phyloP scores from a whole-genome alignment of 2,888 invertebrate species.

The Melieria picta region DNA sequence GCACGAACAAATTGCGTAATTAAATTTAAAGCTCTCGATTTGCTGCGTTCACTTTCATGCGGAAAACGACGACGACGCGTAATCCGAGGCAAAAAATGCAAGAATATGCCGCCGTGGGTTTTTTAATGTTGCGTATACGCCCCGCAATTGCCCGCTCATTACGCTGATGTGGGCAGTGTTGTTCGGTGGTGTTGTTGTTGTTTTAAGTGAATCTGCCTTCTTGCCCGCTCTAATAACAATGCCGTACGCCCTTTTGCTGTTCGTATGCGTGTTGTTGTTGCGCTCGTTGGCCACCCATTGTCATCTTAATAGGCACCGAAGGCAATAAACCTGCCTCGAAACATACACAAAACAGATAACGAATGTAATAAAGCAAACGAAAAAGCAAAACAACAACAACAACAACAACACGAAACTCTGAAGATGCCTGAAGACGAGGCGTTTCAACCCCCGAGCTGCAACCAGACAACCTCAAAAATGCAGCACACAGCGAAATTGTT shows the following conservation, averaged over 20 bases:
- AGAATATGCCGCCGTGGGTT: no score
- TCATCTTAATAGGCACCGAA: constrained; percentile 27
- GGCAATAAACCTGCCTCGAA: constrained; percentile 25
- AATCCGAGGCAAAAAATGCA: no score
- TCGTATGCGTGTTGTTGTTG: no score
- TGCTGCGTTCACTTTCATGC: no score
- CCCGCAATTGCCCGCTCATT: no score
- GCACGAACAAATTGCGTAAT: constrained; percentile 19
- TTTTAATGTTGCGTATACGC: no score
- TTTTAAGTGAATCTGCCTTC: neutral
- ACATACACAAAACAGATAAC: constrained; percentile 24
- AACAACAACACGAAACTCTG: neutral
- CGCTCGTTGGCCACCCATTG: neutral
- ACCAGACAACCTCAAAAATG: neutral
- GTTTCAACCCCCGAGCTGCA: neutral
- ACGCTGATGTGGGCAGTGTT: no score
- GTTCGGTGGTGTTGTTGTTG: neutral
- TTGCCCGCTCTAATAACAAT: neutral
- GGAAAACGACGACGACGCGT: no score
- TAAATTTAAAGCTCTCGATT: constrained; percentile 5
- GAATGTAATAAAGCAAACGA: constrained; percentile 25
- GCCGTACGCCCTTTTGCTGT: no score
- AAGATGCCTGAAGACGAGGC: neutral
- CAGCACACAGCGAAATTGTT: neutral
- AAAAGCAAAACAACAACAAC: neutral